A percentile compares a stretch with the other conserved stretches of the same genome.
phyloP scores from a whole-genome alignment of 2,888 invertebrate genomes.

The Muscina levida region DNA sequence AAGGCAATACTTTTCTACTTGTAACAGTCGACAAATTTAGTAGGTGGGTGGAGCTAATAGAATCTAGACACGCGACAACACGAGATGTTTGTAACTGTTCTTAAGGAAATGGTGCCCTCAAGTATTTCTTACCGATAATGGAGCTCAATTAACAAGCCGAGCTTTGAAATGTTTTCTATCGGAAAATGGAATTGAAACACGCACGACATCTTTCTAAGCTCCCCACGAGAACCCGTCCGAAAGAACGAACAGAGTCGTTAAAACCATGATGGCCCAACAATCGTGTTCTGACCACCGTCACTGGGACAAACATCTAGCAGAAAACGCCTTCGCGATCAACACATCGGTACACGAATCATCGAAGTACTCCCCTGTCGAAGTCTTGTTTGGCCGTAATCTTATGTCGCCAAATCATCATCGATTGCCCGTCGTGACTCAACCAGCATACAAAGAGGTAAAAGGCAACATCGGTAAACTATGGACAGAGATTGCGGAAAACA shows the following conservation, averaged over 20 bases:
- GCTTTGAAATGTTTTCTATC: too few species aligned
- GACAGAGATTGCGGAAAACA: too few species aligned
- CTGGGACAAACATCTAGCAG: slow-evolving; percentile 35
- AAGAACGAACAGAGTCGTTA: slow-evolving; percentile 20
- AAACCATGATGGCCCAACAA: slow-evolving; percentile 37
- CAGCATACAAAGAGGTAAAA: too few species aligned
- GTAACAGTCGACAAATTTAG: too few species aligned
- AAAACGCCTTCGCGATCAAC: slow-evolving; percentile 26
- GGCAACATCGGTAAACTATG: too few species aligned
- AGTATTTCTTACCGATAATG: slow-evolving; percentile 25
- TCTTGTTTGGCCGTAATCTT: neutral
- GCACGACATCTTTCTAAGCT: neutral
- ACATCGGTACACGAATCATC: too few species aligned
- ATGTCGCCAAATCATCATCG: neutral
- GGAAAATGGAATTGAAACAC: neutral
- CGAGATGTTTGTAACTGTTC: neutral
- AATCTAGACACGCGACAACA: neutral
- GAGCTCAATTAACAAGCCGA: slow-evolving; percentile 33
- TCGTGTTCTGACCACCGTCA: slow-evolving; percentile 1
- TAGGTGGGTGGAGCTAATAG: slow-evolving; percentile 28
- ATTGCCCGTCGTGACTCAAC: too few species aligned
- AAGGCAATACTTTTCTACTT: too few species aligned
- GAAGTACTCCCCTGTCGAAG: neutral
- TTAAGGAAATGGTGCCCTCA: slow-evolving; percentile 12
- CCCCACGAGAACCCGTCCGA: slow-evolving; percentile 40